Conservation (phyloP, 2,113 vertebrate species). For the Colius striatus region DNA sequence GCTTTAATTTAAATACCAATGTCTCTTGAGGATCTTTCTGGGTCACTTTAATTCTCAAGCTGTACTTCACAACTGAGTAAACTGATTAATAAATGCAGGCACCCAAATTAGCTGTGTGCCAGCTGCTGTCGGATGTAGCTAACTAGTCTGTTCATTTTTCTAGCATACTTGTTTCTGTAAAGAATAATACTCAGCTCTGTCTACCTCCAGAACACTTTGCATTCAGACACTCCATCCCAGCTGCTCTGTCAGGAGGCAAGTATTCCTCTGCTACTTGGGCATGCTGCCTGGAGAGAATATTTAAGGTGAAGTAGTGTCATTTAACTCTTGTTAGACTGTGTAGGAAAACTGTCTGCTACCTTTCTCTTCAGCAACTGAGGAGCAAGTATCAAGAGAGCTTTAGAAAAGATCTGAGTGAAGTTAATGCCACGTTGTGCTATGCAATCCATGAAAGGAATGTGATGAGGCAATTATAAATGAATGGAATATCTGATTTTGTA, state of each 20-base stretch:
- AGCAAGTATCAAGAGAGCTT: neutral
- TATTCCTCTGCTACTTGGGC: neutral
- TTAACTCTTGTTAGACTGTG: neutral
- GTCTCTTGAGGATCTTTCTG: neutral
- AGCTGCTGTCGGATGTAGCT: neutral
- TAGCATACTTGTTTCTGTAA: neutral
- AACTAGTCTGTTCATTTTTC: neutral
- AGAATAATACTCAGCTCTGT: neutral
- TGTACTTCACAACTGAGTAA: neutral
- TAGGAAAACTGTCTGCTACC: neutral
- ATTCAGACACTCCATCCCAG: neutral
- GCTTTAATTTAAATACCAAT: constrained; percentile 11
- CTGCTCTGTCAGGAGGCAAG: neutral
- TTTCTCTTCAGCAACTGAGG: neutral
- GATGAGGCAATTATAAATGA: neutral
- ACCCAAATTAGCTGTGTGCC: neutral
- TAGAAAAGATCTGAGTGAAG: neutral
- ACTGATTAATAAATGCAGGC: neutral
- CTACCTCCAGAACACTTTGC: neutral
- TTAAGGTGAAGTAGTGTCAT: neutral
- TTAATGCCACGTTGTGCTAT: neutral
- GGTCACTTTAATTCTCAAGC: neutral
- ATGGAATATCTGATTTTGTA: neutral
- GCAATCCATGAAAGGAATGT: neutral
- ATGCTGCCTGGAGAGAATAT: neutral